These are phyloP conservation scores for Loris lydekkerianus DNA, from an alignment of 2,797 vertebrate genomes.

Conservation along the genomic window DNA sequence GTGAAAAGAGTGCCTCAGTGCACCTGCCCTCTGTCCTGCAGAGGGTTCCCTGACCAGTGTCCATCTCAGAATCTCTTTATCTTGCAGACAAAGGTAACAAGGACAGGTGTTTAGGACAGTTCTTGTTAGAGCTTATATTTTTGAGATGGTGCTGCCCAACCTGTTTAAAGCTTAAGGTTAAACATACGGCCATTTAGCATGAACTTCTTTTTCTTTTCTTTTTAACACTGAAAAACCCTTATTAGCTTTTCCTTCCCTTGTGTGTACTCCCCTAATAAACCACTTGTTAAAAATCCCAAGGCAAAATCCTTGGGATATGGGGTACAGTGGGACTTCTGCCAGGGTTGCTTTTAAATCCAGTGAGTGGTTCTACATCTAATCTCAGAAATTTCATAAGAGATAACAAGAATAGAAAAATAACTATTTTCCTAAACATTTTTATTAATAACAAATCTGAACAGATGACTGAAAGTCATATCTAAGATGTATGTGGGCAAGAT, in stretches of 20 bases:
- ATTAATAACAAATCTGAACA: neutral
- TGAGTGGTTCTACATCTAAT: neutral
- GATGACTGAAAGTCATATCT: neutral
- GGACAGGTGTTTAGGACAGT: neutral
- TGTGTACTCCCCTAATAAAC: neutral
- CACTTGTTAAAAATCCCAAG: neutral
- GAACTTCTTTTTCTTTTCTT: neutral
- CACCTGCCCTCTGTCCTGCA: neutral
- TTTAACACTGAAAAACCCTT: conserved; percentile 49
- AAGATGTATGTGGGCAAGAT: neutral
- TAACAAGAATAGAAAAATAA: neutral
- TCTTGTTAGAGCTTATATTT: neutral
- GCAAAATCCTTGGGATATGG: neutral
- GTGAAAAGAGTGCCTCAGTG: accelerated
- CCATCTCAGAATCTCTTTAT: neutral
- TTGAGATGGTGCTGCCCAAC: neutral
- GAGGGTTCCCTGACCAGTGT: neutral
- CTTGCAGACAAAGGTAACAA: neutral
- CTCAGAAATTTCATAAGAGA: neutral
- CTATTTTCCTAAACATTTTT: conserved; percentile 28
- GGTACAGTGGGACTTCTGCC: neutral
- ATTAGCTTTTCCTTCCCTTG: neutral
- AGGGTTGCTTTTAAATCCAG: neutral
- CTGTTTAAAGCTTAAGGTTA: conserved; percentile 1
- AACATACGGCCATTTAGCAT: neutral